Percentiles rank a stretch among this genome's conserved stretches.
These are phyloP conservation scores for Coleophora flavipennella DNA, from an alignment of 2,888 invertebrate species.

Conservation along the genomic window DNA sequence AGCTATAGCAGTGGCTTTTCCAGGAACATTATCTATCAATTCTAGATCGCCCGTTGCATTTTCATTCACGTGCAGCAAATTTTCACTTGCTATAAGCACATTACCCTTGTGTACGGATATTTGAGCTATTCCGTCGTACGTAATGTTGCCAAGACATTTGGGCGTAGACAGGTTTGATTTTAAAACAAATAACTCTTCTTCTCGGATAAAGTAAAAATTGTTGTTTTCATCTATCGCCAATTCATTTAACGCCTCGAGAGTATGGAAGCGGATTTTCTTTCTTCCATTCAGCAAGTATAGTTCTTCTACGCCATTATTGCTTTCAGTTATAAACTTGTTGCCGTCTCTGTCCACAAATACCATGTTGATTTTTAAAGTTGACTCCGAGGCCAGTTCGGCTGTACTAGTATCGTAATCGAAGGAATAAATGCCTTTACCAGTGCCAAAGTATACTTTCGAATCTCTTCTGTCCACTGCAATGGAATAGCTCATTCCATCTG, in stretches of 20 bases:
- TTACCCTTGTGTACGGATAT: conserved; percentile 42
- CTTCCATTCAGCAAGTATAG: conserved; percentile 40
- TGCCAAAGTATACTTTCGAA: conserved; percentile 47
- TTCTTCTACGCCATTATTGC: conserved; percentile 43
- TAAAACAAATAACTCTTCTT: conserved; percentile 40
- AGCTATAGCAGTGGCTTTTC: conserved; percentile 45
- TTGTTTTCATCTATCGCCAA: conserved; percentile 48
- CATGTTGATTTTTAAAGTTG: conserved; percentile 38
- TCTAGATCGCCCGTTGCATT: conserved; percentile 40
- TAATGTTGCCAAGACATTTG: conserved; percentile 34
- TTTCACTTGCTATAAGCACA: conserved; percentile 44
- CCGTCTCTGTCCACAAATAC: conserved; percentile 50
- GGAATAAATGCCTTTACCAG: conserved; percentile 42
- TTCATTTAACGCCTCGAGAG: conserved; percentile 42
- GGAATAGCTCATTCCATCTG: conserved; percentile 46
- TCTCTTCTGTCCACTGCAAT: conserved; percentile 46
- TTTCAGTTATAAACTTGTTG: conserved; percentile 49
- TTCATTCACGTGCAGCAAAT: conserved; percentile 42
- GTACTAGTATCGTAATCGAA: conserved; percentile 40
- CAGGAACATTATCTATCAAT: conserved; percentile 35
- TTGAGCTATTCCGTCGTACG: conserved; percentile 45
- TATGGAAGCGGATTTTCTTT: conserved; percentile 38
- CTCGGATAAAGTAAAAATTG: conserved; percentile 50
- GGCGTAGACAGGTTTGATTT: conserved; percentile 33
- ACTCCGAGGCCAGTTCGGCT: conserved; percentile 33